A percentile compares a stretch with the other conserved stretches of the same genome.
phyloP scores from a whole-genome alignment of 2,113 vertebrate genomes.

The Eretmodus cyanostictus region DNA sequence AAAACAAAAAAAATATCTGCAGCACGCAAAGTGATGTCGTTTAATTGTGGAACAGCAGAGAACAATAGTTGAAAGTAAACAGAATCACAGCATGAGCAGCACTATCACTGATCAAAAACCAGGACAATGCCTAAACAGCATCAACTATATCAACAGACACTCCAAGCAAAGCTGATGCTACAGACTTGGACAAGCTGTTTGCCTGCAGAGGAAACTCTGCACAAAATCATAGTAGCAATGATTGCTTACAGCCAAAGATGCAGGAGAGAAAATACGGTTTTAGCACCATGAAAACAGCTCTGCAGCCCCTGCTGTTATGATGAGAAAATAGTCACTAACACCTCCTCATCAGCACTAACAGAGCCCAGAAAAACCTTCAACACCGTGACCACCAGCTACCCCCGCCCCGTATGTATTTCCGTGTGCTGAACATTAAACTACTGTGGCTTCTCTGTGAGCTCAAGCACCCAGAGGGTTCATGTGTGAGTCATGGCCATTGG shows the following conservation, averaged over 20 bases:
- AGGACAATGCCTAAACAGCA: neutral
- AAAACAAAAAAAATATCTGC: neutral
- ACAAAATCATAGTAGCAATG: neutral
- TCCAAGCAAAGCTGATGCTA: constrained; percentile 4
- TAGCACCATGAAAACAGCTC: neutral
- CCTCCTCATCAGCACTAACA: neutral
- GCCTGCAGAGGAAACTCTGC: neutral
- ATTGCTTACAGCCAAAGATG: neutral
- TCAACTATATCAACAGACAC: constrained; percentile 2
- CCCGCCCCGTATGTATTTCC: neutral
- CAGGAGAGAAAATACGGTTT: neutral
- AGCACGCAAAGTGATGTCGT: neutral
- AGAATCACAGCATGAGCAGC: neutral
- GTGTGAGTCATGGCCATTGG: constrained; percentile 52
- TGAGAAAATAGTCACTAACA: neutral
- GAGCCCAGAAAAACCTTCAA: neutral
- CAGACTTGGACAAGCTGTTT: neutral
- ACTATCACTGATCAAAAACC: neutral
- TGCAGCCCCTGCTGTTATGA: neutral
- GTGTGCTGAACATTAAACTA: constrained; percentile 15
- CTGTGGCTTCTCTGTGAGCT: constrained; percentile 19
- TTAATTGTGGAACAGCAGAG: neutral
- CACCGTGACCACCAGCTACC: neutral
- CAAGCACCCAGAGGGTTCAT: constrained; percentile 27
- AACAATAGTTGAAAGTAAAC: neutral